A percentile compares a stretch with the other conserved stretches of the same genome.
Conservation (phyloP, 2,888 invertebrate genomes). For the Drosophila barbarae region DNA sequence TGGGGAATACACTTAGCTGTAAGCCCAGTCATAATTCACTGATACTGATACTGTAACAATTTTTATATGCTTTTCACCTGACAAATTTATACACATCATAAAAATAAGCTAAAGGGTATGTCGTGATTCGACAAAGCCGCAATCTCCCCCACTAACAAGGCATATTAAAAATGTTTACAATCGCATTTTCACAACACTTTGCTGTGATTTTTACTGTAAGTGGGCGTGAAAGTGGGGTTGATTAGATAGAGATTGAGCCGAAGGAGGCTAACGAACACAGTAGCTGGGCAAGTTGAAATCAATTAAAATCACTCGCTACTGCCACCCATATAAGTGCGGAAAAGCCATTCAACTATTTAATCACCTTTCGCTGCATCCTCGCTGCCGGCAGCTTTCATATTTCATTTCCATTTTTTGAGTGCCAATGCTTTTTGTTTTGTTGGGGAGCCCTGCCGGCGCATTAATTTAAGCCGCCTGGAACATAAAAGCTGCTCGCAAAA, state of each 20-base stretch:
- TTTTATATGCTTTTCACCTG: not conserved
- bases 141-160: constrained; percentile 33
- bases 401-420: constrained; percentile 14
- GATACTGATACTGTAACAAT: constrained; percentile 3
- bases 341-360: constrained; percentile 52
- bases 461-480: constrained; percentile 67
- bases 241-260: constrained; percentile 44
- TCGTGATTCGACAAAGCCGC: not conserved
- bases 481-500: constrained; percentile 59
- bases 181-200: constrained; percentile 25
- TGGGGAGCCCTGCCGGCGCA: constrained; percentile 47
- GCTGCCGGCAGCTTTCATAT: constrained; percentile 18
- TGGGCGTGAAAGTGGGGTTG: constrained; percentile 48
- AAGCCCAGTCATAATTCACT: not conserved
- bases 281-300: constrained; percentile 25
- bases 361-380: constrained; percentile 45
- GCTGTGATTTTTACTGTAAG: constrained; percentile 25
- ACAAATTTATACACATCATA: constrained; percentile 1
- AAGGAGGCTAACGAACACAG: constrained; percentile 2
- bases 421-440: constrained; percentile 37
- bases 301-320: constrained; percentile 39
- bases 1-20: no score
- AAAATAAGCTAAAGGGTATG: constrained; percentile 10
- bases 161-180: constrained; percentile 39
- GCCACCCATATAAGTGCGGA: constrained; percentile 25